Conservation (phyloP, 2,113 vertebrate species). For the Turdus rufiventris region DNA sequence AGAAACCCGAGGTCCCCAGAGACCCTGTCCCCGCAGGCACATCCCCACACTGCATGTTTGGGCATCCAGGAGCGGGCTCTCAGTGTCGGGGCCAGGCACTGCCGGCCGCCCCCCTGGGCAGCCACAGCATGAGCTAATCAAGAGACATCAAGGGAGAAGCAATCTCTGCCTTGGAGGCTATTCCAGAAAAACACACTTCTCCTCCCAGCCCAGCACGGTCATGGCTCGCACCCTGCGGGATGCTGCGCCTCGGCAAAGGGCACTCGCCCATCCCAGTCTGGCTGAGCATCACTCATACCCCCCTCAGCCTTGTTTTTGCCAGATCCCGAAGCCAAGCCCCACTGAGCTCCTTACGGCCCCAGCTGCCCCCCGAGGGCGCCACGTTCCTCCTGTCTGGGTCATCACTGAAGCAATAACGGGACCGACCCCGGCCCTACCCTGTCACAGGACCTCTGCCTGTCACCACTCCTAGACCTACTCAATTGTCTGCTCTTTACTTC, state of each 20-base stretch:
- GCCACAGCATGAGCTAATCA: neutral
- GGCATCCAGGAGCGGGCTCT: neutral
- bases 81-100: neutral
- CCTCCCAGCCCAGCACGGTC: neutral
- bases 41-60: rapidly evolving
- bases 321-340: neutral
- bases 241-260: neutral
- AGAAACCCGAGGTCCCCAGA: rapidly evolving
- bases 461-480: neutral
- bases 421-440: neutral
- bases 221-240: neutral
- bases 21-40: rapidly evolving
- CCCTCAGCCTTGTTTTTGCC: slow-evolving; percentile 41
- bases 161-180: neutral
- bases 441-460: neutral
- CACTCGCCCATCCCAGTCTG: neutral
- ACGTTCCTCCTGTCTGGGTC: neutral
- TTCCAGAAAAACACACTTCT: neutral
- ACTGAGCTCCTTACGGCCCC: neutral
- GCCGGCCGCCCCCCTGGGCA: neutral
- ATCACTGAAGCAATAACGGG: rapidly evolving
- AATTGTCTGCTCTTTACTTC: rapidly evolving
- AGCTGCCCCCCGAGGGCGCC: rapidly evolving
- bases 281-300: neutral
- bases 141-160: neutral